Base-by-base conservation (phyloP, 2,888 invertebrate genomes). In the Synanthedon myopaeformis region DNA sequence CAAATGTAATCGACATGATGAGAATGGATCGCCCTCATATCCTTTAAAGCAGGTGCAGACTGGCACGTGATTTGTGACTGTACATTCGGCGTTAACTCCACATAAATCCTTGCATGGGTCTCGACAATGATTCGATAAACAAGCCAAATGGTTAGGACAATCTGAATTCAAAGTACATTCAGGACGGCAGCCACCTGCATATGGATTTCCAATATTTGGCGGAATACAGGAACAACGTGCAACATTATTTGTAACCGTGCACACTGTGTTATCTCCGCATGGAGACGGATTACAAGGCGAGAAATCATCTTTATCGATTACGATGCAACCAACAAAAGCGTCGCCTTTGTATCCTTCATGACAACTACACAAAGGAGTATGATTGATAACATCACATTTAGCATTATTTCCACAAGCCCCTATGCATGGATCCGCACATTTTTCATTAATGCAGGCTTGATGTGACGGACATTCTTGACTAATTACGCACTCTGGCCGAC, bases 191-290 rank as follows among this genome's bases (percentile, higher is more conserved):
- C 95, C 95, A 14, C 93, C 92, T 13, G 91, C 90, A 70, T 95
- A 96, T 4, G 96, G 95, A 82, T 96, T 94, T 8, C 96, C 96
- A 58, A 94, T 91, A 67, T 95, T 95, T 3, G 95, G 95, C 55
- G 95, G 94, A 68, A 96, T 94, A 69, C 96, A 96, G n/a, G 90
- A 89, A 73, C 96, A 96, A 61, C 92, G 90, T 0, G 93, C 91
- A 35, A 88, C 83, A 14, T 92, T 92, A 63, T 93, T 92, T 3
- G 90, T 82, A 35, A 91, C 90, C 0, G 90, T 89, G 69, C 96
- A 96, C 55, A 93, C 88, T 0, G 96, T 92, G 69, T 96, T 96
- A 68, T 93, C 93, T 14, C 94, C 96, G 72, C 96, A 96, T 0
- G 95, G 95, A 49, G 92, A 92, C 49, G 94, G 92, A 63, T 88